phyloP scores from a whole-genome alignment of 2,113 vertebrate species.

The cat (Felis catus) region F.catus_Fca126_mat1.0 CM031420.1:917501-918000 shows the following conservation, averaged over 20 bases:
- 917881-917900: not conserved
- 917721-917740: not conserved
- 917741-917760: not conserved
- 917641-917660: not conserved
- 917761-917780: not conserved
- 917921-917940: not conserved
- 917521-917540: not conserved
- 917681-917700: not conserved
- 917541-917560: not conserved
- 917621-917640: not conserved
- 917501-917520: not conserved
- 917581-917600: not conserved
- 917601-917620: not conserved
- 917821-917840: rapidly evolving
- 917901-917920: not conserved
- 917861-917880: not conserved
- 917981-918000: not conserved
- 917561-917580: not conserved
- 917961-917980: not conserved
- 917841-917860: rapidly evolving
- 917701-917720: too few relatives aligned
- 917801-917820: not conserved
- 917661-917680: not conserved
- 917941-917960: not conserved
- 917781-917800: not conserved